Evolutionary conservation across 2,113 vertebrate genomes (phyloP), one percentile per base, ranked within the genome.

Genomic region (Addax nasomaculatus): DNA sequence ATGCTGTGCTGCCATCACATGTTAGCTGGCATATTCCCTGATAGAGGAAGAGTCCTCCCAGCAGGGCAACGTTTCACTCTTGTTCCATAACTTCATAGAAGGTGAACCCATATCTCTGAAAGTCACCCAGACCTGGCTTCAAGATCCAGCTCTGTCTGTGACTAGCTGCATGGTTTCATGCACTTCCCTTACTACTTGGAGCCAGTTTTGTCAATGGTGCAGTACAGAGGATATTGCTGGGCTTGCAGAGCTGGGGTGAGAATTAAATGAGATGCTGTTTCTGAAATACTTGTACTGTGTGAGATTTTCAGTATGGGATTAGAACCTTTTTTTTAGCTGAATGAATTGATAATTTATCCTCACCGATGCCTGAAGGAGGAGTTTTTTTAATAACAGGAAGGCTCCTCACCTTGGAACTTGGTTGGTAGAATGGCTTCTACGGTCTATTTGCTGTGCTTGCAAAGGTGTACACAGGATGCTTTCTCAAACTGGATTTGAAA

Each of bases 1-100:
- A 0, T 29, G 60, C 23, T 23, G 0, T 7, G 15, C 33, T 21
- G 21, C 13, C 14, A 6, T 36, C 36, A 8, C 39, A 2, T 81
- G 78, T 49, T 12, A 25, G 36, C 21, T 73, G 92, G 67, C 19
- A 10, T 12, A 23, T 2, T 29, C 58, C 33, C 19, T 0, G 0
- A 27, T 21, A 19, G n/a, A 85, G 12, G 12, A 19, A 39, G 39
- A 23, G 13, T 17, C 14, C 25, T 53, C 25, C 25, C 43, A 62
- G 12, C 21, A 53, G 21, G 49, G 29, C 33, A 47, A 47, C 0
- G 6, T 23, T 76, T 58, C 57, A 15, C 3, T 47, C 33, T 27
- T n/a, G 39, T 73, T 60, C n/a, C n/a, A 5, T 25, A 67, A 14
- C 67, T 39, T 57, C 39, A 14, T 1, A 21, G 67, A 51, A 80